phyloP scores from a whole-genome alignment of 1,140 invertebrate genomes.

The Arctopsyche grandis region DNA sequence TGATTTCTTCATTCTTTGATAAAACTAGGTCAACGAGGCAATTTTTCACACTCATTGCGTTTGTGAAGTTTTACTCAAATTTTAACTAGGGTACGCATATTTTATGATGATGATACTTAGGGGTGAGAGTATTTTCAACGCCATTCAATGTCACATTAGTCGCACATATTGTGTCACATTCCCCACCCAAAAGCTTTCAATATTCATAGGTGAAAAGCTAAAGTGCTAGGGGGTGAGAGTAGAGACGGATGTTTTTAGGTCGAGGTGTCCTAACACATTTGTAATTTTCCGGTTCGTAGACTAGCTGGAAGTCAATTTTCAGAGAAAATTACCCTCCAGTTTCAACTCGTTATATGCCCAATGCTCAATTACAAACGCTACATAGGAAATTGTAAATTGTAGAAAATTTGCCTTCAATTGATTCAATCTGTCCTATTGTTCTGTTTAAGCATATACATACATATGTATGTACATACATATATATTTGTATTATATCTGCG shows the following conservation, averaged over 20 bases:
- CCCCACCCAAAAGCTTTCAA: neutral
- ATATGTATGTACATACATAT: neutral
- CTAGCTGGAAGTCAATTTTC: neutral
- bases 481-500: neutral
- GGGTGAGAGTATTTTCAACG: no score
- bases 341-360: neutral
- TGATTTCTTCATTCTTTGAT: no score
- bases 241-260: neutral
- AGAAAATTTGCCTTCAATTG: no score
- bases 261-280: neutral
- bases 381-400: no score
- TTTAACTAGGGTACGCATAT: no score
- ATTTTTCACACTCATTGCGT: no score
- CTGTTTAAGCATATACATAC: neutral
- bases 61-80: no score
- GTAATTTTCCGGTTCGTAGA: constrained; percentile 10
- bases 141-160: constrained; percentile 1
- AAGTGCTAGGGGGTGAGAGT: no score
- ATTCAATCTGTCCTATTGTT: neutral
- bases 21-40: no score
- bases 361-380: no score
- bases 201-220: neutral
- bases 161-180: neutral
- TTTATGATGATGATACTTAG: no score
- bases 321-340: neutral